Evolutionary conservation across 2,797 vertebrate species (phyloP).

Genomic region (Dicrostonyx torquatus): DNA sequence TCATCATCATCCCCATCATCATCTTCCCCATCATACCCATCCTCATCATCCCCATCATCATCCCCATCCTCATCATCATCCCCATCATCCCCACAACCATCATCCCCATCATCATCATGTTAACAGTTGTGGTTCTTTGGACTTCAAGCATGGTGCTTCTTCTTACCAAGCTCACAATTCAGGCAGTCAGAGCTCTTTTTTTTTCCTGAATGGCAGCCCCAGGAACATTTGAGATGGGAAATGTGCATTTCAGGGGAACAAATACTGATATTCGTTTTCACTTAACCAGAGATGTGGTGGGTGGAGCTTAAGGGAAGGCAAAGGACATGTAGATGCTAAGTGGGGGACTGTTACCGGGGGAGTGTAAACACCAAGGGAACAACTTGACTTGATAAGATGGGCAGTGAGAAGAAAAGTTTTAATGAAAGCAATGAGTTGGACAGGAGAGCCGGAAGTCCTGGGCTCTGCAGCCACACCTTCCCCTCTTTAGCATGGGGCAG

Average conservation of each 20-base stretch:
- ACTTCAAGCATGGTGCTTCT: neutral
- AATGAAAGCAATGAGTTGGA: neutral
- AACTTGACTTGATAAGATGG: neutral
- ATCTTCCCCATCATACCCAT: no score
- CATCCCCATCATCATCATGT: neutral
- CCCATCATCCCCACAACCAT: neutral
- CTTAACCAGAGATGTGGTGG: constrained; percentile 32
- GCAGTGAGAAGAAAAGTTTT: neutral
- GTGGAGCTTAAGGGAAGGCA: constrained; percentile 30
- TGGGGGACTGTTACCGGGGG: constrained; percentile 34
- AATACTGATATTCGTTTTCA: neutral
- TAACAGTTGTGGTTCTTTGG: neutral
- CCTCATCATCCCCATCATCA: neutral
- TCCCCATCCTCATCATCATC: neutral
- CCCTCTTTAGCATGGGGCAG: neutral
- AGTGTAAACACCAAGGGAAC: neutral
- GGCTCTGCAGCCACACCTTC: neutral
- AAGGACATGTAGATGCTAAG: constrained; percentile 19
- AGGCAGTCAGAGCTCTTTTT: neutral
- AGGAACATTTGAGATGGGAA: constrained; percentile 8
- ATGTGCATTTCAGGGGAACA: neutral
- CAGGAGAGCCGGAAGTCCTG: neutral
- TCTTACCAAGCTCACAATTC: constrained; percentile 6
- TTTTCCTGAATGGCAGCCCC: neutral
- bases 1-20: neutral